Conservation (phyloP, 2,113 vertebrate genomes). For the Cynopterus brachyotis region DNA sequence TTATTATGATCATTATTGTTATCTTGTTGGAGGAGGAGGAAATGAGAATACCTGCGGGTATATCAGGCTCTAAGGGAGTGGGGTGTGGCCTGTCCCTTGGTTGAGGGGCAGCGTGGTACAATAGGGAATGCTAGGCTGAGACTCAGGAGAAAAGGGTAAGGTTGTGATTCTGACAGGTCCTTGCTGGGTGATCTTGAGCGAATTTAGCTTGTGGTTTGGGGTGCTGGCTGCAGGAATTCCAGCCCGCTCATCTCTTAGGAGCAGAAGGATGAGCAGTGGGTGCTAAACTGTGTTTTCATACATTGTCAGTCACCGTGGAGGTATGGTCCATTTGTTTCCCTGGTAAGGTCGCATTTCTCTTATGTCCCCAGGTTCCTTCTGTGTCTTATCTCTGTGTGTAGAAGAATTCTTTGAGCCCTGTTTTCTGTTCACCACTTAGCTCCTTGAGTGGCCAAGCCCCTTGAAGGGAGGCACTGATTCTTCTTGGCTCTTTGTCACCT, state of each 20-base stretch:
- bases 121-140: not conserved
- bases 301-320: rapidly evolving
- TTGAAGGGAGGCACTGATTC: not conserved
- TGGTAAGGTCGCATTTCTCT: not conserved
- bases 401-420: not conserved
- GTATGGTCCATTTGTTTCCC: rapidly evolving
- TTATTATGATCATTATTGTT: not conserved
- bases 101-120: conserved; percentile 52
- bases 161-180: conserved; percentile 42
- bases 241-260: not conserved
- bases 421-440: not conserved
- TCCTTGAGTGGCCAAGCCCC: not conserved
- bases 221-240: not conserved
- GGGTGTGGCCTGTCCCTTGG: not conserved
- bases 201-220: not conserved
- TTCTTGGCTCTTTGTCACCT: not conserved
- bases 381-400: not conserved
- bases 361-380: not conserved
- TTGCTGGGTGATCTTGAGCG: not conserved
- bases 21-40: not conserved
- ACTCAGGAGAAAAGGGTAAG: not conserved
- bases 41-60: not conserved
- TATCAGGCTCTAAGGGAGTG: not conserved
- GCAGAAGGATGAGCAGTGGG: not conserved
- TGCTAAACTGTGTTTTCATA: not conserved